Evolutionary conservation across 2,113 vertebrate species (phyloP).

Genomic region (Upupa epops): DNA sequence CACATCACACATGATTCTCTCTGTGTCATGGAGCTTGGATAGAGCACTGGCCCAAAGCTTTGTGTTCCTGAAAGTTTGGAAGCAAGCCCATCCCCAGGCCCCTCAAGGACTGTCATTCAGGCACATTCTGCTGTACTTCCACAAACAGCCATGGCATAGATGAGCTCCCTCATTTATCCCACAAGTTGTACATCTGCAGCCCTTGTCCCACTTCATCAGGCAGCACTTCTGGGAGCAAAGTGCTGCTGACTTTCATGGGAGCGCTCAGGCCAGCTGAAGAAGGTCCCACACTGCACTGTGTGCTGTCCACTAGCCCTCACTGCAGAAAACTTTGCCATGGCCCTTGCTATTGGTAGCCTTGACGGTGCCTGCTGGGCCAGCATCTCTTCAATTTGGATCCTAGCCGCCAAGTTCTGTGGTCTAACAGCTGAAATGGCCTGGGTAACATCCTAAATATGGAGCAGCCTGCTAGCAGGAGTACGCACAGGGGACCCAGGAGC

Average conservation of each 20-base stretch:
- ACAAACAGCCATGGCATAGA: rapidly evolving
- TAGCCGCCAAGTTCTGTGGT: neutral
- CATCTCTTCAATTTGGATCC: neutral
- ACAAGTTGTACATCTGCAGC: neutral
- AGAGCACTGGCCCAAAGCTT: neutral
- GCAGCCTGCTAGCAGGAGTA: slow-evolving; percentile 54
- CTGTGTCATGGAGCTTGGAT: neutral
- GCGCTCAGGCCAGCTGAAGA: neutral
- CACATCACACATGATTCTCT: neutral
- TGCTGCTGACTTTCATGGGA: neutral
- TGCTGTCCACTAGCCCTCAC: neutral
- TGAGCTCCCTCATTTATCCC: neutral
- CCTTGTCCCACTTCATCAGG: neutral
- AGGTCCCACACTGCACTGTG: rapidly evolving
- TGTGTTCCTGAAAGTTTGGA: neutral
- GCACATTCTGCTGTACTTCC: neutral
- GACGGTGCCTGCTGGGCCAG: neutral
- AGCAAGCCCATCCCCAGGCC: neutral
- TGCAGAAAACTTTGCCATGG: neutral
- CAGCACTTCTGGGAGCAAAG: neutral
- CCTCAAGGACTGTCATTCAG: neutral
- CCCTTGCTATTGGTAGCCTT: neutral
- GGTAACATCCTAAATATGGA: slow-evolving; percentile 45
- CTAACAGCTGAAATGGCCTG: neutral
- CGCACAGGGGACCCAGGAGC: slow-evolving; percentile 28